Evolutionary conservation across 2,888 invertebrate species (phyloP).

Genomic region (Siphlonurus alternatus): DNA sequence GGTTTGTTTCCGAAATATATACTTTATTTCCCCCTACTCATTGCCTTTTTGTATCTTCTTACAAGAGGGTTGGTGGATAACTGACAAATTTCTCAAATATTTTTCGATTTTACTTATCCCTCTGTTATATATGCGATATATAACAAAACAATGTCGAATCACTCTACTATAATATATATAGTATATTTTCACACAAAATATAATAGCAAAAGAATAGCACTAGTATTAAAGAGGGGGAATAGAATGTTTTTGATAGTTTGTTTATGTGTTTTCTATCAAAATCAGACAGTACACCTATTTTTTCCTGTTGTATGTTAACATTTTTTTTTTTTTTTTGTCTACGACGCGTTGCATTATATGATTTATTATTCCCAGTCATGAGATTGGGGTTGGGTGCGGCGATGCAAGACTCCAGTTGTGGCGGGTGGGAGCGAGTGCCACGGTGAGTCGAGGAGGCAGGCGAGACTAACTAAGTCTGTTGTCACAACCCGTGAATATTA

Average conservation of each 20-base stretch:
- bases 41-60: neutral
- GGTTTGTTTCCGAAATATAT: neutral
- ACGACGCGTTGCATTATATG: neutral
- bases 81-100: neutral
- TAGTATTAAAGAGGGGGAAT: neutral
- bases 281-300: neutral
- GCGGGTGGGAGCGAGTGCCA: no score
- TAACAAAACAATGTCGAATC: neutral
- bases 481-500: no score
- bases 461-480: no score
- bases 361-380: neutral
- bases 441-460: no score
- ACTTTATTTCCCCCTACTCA: neutral
- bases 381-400: neutral
- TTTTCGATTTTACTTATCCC: neutral
- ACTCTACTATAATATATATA: neutral
- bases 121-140: neutral
- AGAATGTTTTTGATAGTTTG: neutral
- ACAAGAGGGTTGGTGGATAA: neutral
- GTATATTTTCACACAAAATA: neutral
- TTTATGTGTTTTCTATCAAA: neutral
- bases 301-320: neutral
- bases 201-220: neutral
- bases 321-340: no score
- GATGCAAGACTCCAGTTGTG: neutral